These are phyloP conservation scores for Holotrichia oblita DNA, from an alignment of 1,140 invertebrate genomes.

Conservation along the genomic window DNA sequence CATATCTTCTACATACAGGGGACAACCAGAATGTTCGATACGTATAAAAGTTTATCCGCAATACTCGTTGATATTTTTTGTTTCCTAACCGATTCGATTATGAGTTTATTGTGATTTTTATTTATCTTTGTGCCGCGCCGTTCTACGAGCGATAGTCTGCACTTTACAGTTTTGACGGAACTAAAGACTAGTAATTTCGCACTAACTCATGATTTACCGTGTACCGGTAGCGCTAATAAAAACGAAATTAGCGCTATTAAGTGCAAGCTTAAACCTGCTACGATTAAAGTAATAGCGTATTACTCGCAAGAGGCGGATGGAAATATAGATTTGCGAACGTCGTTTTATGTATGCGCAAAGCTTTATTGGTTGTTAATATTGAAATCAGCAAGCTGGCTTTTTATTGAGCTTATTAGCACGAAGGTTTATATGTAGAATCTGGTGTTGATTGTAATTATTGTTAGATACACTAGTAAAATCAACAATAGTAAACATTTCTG, in stretches of 20 bases:
- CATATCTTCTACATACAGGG: conserved; percentile 15
- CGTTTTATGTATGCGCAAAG: background rate
- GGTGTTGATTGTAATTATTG: too few species aligned
- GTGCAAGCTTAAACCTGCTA: background rate
- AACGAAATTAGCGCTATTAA: conserved; percentile 1
- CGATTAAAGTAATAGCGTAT: background rate
- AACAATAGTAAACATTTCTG: too few species aligned
- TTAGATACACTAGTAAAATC: too few species aligned
- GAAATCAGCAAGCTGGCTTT: too few species aligned
- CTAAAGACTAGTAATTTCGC: background rate
- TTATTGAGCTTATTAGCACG: too few species aligned
- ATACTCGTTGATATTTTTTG: background rate
- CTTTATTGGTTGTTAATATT: too few species aligned
- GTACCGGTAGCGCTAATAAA: background rate
- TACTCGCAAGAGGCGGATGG: background rate
- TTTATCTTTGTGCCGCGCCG: background rate
- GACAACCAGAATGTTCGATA: background rate
- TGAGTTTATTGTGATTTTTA: conserved; percentile 10
- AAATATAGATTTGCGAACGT: background rate
- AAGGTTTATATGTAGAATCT: too few species aligned
- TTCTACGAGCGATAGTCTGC: background rate
- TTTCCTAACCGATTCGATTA: background rate
- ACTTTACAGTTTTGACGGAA: background rate
- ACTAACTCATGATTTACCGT: background rate
- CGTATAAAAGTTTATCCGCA: conserved; percentile 15